Evolutionary conservation across 2,888 invertebrate species (phyloP).

Genomic region (Aleiodes alternator): DNA sequence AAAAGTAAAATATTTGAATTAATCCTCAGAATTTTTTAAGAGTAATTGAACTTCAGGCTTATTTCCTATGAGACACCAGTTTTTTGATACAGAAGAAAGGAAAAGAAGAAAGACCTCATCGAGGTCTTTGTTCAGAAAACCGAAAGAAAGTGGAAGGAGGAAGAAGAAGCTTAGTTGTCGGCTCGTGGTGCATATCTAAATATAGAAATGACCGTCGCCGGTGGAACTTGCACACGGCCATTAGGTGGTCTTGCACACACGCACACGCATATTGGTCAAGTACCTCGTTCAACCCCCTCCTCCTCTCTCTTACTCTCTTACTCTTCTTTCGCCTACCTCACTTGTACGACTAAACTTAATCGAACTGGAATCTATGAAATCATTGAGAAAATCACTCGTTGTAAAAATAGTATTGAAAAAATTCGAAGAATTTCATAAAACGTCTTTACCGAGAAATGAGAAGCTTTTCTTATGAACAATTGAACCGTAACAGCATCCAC

Average conservation of each 20-base stretch:
- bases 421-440: no score
- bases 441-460: neutral
- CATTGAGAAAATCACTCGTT: no score
- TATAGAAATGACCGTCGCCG: slow-evolving; percentile 72
- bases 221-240: slow-evolving; percentile 31
- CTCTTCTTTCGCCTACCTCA: no score
- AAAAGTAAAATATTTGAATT: slow-evolving; percentile 16
- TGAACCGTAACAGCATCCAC: neutral
- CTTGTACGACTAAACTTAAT: slow-evolving; percentile 2
- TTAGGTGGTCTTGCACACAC: slow-evolving; percentile 36
- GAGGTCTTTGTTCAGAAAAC: slow-evolving; percentile 24
- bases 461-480: neutral
- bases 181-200: slow-evolving; percentile 66
- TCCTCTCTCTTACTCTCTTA: no score
- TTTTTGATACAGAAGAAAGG: neutral
- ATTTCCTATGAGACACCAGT: neutral
- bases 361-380: neutral
- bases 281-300: neutral
- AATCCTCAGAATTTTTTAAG: neutral
- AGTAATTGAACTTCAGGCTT: slow-evolving; percentile 1
- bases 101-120: neutral
- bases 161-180: slow-evolving; percentile 21
- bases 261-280: slow-evolving; percentile 23
- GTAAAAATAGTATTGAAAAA: no score
- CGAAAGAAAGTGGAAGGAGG: slow-evolving; percentile 35